Base-by-base conservation (phyloP, 2,797 vertebrate species). In the Urophycis tenuis region DNA sequence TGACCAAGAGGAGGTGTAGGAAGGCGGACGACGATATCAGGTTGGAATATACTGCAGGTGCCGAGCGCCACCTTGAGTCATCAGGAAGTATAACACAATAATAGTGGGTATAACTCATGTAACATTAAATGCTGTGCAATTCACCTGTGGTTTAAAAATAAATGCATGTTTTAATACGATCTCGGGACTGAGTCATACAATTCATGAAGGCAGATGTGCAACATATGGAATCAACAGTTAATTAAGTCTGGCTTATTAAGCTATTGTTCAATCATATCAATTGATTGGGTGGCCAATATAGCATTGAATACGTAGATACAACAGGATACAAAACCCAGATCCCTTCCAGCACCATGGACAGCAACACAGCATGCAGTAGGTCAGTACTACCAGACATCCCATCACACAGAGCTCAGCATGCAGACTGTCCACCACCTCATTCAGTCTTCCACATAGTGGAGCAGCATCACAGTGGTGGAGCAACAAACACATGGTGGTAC, bases 1-100 rank as follows among this genome's bases (percentile, higher is more conserved):
- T 25, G 6, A 5, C 9, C 53, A 60, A n/a, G n/a, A 64, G 53
- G 53, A 3, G 53, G 53, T 4, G 7, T 30, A 12, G 29, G 14
- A 14, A 82, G 84, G 5, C 25, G 89, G 67, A 82, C 12, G 83
- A 84, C 1, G 88, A 3, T 69, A 29, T 30, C 3, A 3, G 14
- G 25, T 15, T 53, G 49, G 8, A 53, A 5, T 53, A 19, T 7
- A 69, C 14, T 69, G 30, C 19, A 29, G 67, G 29, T 69, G 67
- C 14, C 14, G 30, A 69, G 67, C 30, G 67, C 30, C 67, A 69
- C 67, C 67, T 3, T 12, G 67, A 69, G 67, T 69, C 67, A 12
- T 2, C 0, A 30, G 3, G 25, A 69, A 12, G 30, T 69, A 69
- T 17, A 30, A 69, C 67, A 69, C 67, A 64, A 25, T 64, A 6